phyloP scores from a whole-genome alignment of 2,113 vertebrate genomes.

The Prionailurus viverrinus region DNA sequence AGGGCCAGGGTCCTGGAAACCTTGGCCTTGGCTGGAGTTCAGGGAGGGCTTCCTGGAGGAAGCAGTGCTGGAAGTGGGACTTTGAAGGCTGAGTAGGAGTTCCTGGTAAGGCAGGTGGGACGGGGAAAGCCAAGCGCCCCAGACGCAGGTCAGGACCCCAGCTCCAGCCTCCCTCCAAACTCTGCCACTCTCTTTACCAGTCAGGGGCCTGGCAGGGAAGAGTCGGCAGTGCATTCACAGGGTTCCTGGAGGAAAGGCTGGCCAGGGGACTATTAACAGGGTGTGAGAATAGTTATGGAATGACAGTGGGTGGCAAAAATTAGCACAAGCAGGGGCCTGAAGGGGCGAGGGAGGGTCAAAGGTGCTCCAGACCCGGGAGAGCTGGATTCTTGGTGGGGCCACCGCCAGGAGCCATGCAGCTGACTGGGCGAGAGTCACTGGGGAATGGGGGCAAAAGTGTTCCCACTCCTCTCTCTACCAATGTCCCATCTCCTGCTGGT shows the following conservation, averaged over 20 bases:
- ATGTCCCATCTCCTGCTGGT: neutral
- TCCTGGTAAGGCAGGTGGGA: neutral
- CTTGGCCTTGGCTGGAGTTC: neutral
- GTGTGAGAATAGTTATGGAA: neutral
- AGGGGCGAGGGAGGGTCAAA: neutral
- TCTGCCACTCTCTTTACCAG: neutral
- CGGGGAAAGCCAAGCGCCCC: neutral
- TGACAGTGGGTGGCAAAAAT: neutral
- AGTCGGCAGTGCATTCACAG: accelerated
- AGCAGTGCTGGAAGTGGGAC: neutral
- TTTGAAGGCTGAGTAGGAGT: neutral
- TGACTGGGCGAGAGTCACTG: neutral
- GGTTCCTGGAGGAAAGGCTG: neutral
- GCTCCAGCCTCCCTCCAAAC: neutral
- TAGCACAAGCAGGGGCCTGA: neutral
- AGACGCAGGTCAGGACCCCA: neutral
- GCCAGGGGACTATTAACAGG: neutral
- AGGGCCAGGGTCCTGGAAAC: neutral
- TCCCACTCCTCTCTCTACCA: neutral
- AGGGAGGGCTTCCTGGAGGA: neutral
- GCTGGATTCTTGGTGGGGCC: neutral
- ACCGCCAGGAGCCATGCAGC: neutral
- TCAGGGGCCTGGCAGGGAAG: neutral
- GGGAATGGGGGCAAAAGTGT: accelerated
- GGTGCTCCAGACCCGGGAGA: neutral